Conservation (phyloP, 2,888 invertebrate species). For the Euclidia mi region DNA sequence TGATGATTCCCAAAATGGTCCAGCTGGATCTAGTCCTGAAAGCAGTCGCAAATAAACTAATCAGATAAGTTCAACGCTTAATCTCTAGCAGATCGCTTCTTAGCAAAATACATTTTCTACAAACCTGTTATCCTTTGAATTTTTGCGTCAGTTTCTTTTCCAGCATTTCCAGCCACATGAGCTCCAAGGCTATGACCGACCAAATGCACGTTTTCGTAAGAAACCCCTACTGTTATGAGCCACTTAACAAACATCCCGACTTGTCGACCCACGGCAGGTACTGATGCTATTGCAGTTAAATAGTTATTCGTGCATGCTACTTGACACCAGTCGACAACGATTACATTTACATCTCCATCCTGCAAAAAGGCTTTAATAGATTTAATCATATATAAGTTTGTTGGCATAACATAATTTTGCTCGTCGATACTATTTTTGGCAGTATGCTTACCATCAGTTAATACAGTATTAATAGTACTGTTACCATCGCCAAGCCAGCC, state of each 20-base stretch:
- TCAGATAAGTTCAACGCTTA: too few relatives aligned
- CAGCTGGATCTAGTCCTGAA: constrained; percentile 29
- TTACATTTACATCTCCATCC: constrained; percentile 74
- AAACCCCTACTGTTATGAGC: constrained; percentile 15
- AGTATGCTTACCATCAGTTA: constrained; percentile 12
- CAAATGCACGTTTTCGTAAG: constrained; percentile 20
- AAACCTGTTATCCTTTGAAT: constrained; percentile 32
- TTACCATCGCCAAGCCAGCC: constrained; percentile 19
- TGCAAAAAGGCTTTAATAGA: constrained; percentile 69
- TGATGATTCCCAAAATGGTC: constrained; percentile 20
- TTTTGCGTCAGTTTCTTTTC: constrained; percentile 6
- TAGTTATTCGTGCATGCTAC: constrained; percentile 55
- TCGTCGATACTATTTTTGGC: not conserved
- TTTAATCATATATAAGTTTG: too few relatives aligned
- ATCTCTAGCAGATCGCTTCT: too few relatives aligned
- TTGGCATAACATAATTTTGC: too few relatives aligned
- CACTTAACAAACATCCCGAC: constrained; percentile 23
- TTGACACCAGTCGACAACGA: constrained; percentile 80
- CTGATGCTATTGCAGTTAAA: not conserved
- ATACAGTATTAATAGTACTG: constrained; percentile 14
- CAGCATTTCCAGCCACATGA: constrained; percentile 21
- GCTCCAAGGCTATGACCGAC: constrained; percentile 30
- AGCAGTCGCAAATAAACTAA: too few relatives aligned
- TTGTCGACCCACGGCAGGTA: constrained; percentile 12
- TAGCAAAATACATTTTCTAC: constrained; percentile 4